phyloP scores from a whole-genome alignment of 2,888 invertebrate genomes.

The Pristionchus entomophagus region DNA sequence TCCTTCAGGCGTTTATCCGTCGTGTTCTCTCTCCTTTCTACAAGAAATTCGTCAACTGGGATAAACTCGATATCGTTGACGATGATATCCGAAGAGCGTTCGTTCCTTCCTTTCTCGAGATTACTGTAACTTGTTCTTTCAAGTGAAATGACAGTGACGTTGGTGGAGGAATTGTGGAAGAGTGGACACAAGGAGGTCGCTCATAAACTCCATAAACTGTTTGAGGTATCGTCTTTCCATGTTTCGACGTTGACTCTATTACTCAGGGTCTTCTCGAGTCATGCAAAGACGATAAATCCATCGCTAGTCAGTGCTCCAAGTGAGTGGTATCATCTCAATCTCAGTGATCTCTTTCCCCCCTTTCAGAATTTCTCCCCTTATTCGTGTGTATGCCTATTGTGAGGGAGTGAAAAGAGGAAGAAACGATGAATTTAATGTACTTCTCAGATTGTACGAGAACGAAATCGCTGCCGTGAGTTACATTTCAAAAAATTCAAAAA shows the following conservation, averaged over 20 bases:
- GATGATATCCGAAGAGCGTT: not conserved
- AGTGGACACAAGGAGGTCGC: conserved; percentile 52
- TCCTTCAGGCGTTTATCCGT: conserved; percentile 11
- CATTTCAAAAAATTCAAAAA: not conserved
- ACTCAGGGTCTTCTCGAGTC: conserved; percentile 48
- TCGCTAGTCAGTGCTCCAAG: conserved; percentile 58
- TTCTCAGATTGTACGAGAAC: conserved; percentile 19
- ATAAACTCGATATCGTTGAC: not conserved
- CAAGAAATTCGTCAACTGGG: conserved; percentile 37
- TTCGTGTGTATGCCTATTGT: conserved; percentile 60
- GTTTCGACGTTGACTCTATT: not conserved
- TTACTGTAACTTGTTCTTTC: not conserved
- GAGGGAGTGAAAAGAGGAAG: conserved; percentile 60
- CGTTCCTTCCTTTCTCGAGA: not conserved
- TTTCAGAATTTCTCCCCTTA: conserved; percentile 59
- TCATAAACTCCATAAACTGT: not conserved
- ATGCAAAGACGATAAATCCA: conserved; percentile 49
- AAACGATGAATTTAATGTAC: conserved; percentile 46
- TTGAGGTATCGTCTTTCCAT: not conserved
- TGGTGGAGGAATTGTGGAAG: conserved; percentile 52
- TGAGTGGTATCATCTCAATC: too few relatives aligned
- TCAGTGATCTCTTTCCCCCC: not conserved
- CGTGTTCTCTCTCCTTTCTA: conserved; percentile 2
- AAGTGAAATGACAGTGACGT: conserved; percentile 41
- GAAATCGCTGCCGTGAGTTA: conserved; percentile 30